A percentile compares a stretch with the other conserved stretches of the same genome.
phyloP scores from a whole-genome alignment of 2,797 vertebrate genomes.

The Harpagifer antarcticus region DNA sequence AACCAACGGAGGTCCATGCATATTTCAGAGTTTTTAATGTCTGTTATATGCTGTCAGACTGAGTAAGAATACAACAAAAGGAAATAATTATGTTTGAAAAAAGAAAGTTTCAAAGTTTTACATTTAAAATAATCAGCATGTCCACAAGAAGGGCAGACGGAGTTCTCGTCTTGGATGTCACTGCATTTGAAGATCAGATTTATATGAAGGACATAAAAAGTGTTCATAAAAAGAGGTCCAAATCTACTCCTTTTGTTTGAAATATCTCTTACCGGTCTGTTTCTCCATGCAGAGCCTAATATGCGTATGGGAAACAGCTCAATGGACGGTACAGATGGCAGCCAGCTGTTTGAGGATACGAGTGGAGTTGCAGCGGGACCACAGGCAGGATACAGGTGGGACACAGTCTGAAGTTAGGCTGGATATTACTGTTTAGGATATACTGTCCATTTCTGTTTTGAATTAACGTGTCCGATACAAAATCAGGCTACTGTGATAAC shows the following conservation, averaged over 20 bases:
- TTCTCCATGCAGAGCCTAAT: conserved; percentile 73
- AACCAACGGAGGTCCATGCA: background rate
- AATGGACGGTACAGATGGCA: conserved; percentile 75
- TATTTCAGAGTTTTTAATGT: background rate
- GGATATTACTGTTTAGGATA: background rate
- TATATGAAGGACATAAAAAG: background rate
- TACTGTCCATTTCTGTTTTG: background rate
- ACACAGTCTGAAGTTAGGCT: background rate
- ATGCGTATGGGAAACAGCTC: conserved; percentile 80
- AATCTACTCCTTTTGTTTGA: conserved; percentile 7
- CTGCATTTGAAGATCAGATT: background rate
- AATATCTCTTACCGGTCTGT: background rate
- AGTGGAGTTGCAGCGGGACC: conserved; percentile 72
- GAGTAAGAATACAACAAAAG: too few species aligned
- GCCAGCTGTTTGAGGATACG: conserved; percentile 91
- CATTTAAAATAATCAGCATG: too few species aligned
- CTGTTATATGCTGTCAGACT: background rate
- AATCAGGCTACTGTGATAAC: background rate
- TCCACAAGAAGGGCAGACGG: background rate
- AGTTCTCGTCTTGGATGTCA: background rate
- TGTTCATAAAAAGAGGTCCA: background rate
- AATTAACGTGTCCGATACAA: background rate
- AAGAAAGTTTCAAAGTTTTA: too few species aligned
- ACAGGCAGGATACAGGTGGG: conserved; percentile 70
- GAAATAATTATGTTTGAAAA: too few species aligned